Conservation (phyloP, 2,797 vertebrate genomes). For the Nannoperca obscura region DNA sequence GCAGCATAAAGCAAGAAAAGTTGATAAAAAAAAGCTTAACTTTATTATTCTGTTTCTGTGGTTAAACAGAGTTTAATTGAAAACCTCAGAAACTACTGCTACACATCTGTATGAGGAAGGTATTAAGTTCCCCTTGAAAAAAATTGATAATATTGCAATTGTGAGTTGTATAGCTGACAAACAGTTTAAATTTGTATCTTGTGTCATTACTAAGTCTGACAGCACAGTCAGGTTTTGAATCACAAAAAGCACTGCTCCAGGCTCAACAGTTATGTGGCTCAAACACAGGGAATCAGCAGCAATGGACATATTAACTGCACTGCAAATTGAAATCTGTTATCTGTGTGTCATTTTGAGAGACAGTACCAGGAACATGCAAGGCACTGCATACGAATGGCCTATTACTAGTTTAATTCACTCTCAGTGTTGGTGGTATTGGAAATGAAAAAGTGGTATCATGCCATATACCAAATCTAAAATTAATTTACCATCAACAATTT, state of each 20-base stretch:
- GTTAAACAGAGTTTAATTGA: not conserved
- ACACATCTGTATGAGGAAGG: not conserved
- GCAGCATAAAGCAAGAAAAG: conserved; percentile 4
- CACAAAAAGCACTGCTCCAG: not conserved
- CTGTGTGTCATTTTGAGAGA: conserved; percentile 1
- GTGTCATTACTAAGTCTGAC: conserved; percentile 1
- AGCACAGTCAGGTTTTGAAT: not conserved
- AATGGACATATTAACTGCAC: not conserved
- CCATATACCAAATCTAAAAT: not conserved
- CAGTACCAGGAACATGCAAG: not conserved
- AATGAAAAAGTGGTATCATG: not conserved
- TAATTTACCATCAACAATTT: conserved; percentile 4
- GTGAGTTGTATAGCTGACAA: not conserved
- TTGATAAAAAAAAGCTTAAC: not conserved
- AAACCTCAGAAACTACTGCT: conserved; percentile 1
- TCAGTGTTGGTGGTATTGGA: not conserved
- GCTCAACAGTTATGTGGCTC: conserved; percentile 1
- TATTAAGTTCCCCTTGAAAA: not conserved
- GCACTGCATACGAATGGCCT: not conserved
- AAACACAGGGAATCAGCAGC: not conserved
- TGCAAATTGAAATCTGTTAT: not conserved
- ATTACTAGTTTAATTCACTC: not conserved
- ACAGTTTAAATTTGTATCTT: not conserved
- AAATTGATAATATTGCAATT: not conserved
- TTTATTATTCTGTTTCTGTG: not conserved